Evolutionary conservation across 2,113 vertebrate genomes (phyloP), one percentile per base, ranked within the genome.

Genomic region (Hippolais icterina): DNA sequence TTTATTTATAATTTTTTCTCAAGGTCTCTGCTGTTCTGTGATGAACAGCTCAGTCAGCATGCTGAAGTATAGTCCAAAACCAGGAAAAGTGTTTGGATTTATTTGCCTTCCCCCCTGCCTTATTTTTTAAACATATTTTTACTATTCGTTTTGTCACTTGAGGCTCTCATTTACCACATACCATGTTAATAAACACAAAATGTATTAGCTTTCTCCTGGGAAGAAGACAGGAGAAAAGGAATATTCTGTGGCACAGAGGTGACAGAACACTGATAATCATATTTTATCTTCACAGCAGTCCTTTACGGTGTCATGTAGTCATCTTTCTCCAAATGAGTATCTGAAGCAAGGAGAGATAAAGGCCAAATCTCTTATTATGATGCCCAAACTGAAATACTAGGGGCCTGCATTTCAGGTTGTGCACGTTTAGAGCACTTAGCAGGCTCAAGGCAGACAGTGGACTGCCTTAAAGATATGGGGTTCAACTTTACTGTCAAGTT

Each of bases 291-390:
- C 53, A 41, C 41, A 78, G 18, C 25, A 84, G 29, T 21, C 44
- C 31, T 68, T 75, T 9, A 68, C 33, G n/a, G 25, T 0, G 0
- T 50, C 21, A 5, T 3, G 5, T 5, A 53, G 35, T 9, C 3
- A 0, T 71, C 49, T 11, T 77, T 46, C 23, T 19, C 27, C 50
- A 83, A 65, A 59, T 14, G 2, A 86, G 0, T 19, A 77, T 11
- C n/a, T 57, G 60, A 75, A 83, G 24, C 39, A 91, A n/a, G 27
- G 23, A 76, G 28, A 91, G 22, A 83, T 21, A 61, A 61, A 95
- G 28, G 21, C 65, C 37, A 72, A 83, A 85, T 65, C 23, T 28
- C 63, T 21, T 25, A 66, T 63, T 74, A 50, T 13, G 25, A 57
- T 64, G 33, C 25, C 59, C 65, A 71, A 64, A 84, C 18, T 33